A percentile compares a stretch with the other conserved stretches of the same genome.
phyloP scores from a whole-genome alignment of 2,797 vertebrate species.

The Rhinogobio ventralis region DNA sequence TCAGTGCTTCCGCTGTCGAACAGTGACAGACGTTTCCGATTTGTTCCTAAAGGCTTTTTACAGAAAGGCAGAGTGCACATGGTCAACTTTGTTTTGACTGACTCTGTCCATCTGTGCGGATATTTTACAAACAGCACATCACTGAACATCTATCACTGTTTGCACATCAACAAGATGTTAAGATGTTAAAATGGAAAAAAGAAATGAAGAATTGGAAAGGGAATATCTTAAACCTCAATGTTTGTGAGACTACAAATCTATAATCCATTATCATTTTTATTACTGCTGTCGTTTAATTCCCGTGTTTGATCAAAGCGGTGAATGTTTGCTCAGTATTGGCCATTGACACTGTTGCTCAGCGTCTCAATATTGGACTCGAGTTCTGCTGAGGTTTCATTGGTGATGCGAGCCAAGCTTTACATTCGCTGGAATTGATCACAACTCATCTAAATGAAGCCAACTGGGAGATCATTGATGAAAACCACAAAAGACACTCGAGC shows the following conservation, averaged over 20 bases:
- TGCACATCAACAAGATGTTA: neutral
- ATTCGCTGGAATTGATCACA: neutral
- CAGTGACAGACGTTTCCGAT: neutral
- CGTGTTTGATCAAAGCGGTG: neutral
- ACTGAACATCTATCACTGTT: neutral
- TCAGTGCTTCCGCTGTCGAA: neutral
- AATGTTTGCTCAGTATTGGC: neutral
- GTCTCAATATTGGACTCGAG: neutral
- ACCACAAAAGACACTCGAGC: neutral
- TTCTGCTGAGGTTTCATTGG: constrained; percentile 4
- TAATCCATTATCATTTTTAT: neutral
- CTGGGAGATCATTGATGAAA: neutral
- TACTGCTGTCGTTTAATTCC: neutral
- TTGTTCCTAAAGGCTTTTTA: neutral
- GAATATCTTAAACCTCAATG: neutral
- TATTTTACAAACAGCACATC: neutral
- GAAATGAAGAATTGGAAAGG: too few relatives aligned
- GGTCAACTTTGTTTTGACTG: neutral
- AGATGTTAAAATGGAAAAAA: too few relatives aligned
- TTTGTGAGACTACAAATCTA: neutral
- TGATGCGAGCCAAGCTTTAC: neutral
- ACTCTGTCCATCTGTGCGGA: neutral
- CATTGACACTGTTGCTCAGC: neutral
- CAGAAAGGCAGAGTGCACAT: neutral
- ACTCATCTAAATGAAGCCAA: neutral